These are phyloP conservation scores for Cardiocondyla obscurior DNA, from an alignment of 1,140 invertebrate species.

Conservation along the genomic window DNA sequence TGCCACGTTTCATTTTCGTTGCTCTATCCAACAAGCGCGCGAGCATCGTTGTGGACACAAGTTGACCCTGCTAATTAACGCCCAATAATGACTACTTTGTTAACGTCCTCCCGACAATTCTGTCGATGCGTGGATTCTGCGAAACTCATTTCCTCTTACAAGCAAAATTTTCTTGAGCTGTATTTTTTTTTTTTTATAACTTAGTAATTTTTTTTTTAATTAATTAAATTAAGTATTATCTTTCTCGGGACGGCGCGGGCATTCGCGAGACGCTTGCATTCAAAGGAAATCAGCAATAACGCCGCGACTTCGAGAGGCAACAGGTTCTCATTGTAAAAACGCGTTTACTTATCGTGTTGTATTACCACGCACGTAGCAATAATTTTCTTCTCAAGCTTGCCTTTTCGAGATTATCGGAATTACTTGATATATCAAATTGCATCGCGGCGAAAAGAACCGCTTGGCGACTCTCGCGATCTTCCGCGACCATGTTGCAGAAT, in stretches of 20 bases:
- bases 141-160: background rate
- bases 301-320: slow-evolving; percentile 24
- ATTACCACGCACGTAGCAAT: background rate
- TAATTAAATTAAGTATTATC: background rate
- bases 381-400: slow-evolving; percentile 11
- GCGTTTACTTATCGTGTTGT: background rate
- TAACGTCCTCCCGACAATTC: slow-evolving; percentile 12
- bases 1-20: slow-evolving; percentile 69
- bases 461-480: background rate
- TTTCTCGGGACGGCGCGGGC: slow-evolving; percentile 36
- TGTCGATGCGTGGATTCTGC: background rate
- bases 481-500: background rate
- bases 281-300: slow-evolving; percentile 43
- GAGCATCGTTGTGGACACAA: background rate
- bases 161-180: background rate
- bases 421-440: slow-evolving; percentile 7
- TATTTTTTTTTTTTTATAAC: background rate
- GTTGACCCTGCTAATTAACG: slow-evolving; percentile 66
- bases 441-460: background rate
- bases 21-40: slow-evolving; percentile 56
- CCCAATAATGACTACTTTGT: slow-evolving; percentile 71
- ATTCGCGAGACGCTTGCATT: slow-evolving; percentile 42
- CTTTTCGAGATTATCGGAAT: slow-evolving; percentile 14
- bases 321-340: slow-evolving; percentile 32
- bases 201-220: slow-evolving; percentile 6